Evolutionary conservation across 53 echinoderm and acorn worm genomes (phyloP).

Genomic region (Actinopyga echinites): DNA sequence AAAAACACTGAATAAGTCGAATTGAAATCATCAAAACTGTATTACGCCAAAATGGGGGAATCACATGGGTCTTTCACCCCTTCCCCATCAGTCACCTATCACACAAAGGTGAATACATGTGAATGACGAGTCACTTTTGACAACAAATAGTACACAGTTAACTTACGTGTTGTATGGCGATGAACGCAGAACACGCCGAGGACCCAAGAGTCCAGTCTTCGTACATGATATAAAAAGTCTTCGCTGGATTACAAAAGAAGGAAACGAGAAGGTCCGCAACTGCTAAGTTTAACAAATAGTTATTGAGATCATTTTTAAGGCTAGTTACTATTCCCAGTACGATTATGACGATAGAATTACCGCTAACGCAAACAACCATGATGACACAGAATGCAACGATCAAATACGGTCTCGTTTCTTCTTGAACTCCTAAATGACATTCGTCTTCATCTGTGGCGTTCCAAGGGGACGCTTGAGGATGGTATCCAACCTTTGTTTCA

Average conservation of each 20-base stretch:
- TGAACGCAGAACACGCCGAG: constrained; percentile 63
- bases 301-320: constrained; percentile 75
- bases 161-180: constrained; percentile 86
- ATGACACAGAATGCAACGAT: constrained; percentile 67
- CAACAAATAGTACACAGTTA: too few relatives aligned
- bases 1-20: too few relatives aligned
- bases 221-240: constrained; percentile 80
- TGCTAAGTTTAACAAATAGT: constrained; percentile 82
- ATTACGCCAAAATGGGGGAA: too few relatives aligned
- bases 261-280: constrained; percentile 72
- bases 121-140: too few relatives aligned
- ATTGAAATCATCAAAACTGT: too few relatives aligned
- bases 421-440: constrained; percentile 61
- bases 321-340: constrained; percentile 72
- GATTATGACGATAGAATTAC: constrained; percentile 77
- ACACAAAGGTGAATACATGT: too few relatives aligned
- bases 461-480: neutral
- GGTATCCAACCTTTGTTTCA: neutral
- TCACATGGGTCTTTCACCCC: too few relatives aligned
- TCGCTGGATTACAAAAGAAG: constrained; percentile 86
- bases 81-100: too few relatives aligned
- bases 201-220: constrained; percentile 79
- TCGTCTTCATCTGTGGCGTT: neutral
- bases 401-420: constrained; percentile 53
- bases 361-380: constrained; percentile 60